Evolutionary conservation across 2,888 invertebrate genomes (phyloP).

Genomic region (Balanococcus diminutus): DNA sequence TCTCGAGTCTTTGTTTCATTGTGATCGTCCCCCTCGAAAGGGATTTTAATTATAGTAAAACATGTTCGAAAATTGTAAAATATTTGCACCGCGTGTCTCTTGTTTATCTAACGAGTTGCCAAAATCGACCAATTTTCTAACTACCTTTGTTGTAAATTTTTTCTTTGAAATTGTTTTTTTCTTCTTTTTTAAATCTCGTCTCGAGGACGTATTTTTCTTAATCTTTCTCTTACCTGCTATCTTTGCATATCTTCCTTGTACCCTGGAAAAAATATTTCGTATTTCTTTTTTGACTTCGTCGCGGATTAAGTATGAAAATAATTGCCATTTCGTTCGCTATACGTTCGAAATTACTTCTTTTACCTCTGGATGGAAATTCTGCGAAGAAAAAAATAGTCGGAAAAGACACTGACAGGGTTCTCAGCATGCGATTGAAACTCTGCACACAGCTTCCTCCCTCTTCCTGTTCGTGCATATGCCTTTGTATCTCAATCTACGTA

Average conservation of each 20-base stretch:
- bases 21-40: background rate
- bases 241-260: background rate
- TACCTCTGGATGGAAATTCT: background rate
- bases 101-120: background rate
- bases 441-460: background rate
- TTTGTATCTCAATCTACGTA: background rate
- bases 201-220: background rate
- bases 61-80: background rate
- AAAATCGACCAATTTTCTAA: background rate
- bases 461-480: background rate
- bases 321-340: background rate
- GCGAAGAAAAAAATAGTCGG: background rate
- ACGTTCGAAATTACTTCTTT: background rate
- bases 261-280: background rate
- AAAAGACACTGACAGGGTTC: conserved; percentile 3
- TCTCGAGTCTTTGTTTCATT: background rate
- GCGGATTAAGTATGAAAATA: conserved; percentile 8
- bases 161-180: background rate
- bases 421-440: conserved; percentile 1
- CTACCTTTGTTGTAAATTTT: background rate
- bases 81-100: background rate
- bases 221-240: background rate
- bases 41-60: background rate
- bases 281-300: background rate
- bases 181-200: background rate